Conservation (phyloP, 1,140 invertebrate species). For the Amyelois transitella region DNA sequence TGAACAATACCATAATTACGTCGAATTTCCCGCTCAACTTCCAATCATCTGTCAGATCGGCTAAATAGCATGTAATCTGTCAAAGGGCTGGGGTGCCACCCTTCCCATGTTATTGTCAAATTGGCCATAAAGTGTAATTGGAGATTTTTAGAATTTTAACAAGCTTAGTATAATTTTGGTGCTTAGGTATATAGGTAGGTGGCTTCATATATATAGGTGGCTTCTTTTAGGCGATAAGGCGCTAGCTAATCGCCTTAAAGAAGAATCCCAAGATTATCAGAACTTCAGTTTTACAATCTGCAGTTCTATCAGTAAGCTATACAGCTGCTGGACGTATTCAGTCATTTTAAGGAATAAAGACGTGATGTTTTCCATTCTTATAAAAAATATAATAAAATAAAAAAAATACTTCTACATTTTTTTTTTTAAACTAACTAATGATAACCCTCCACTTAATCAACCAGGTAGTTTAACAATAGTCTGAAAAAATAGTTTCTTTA, state of each 20-base stretch:
- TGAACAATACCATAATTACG: constrained; percentile 1
- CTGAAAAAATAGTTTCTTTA: no score
- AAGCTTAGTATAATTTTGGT: neutral
- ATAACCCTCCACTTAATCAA: no score
- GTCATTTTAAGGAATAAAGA: neutral
- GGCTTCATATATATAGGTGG: no score
- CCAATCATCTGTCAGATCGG: constrained; percentile 12
- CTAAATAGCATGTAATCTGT: constrained; percentile 11
- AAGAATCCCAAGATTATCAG: no score
- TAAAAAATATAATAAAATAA: neutral
- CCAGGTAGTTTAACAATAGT: no score
- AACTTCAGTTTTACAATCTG: no score
- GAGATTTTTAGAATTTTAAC: neutral
- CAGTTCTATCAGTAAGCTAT: no score
- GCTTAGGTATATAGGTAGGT: no score
- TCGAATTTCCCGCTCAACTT: constrained; percentile 22
- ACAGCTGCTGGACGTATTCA: neutral
- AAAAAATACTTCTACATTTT: no score
- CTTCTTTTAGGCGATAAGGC: no score
- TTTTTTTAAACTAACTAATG: no score
- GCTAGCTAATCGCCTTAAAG: no score
- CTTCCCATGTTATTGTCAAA: neutral
- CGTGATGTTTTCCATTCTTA: neutral
- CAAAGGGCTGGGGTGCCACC: constrained; percentile 5
- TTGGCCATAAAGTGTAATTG: neutral